phyloP scores from a whole-genome alignment of 2,888 invertebrate species.

The Axea sp. region DNA sequence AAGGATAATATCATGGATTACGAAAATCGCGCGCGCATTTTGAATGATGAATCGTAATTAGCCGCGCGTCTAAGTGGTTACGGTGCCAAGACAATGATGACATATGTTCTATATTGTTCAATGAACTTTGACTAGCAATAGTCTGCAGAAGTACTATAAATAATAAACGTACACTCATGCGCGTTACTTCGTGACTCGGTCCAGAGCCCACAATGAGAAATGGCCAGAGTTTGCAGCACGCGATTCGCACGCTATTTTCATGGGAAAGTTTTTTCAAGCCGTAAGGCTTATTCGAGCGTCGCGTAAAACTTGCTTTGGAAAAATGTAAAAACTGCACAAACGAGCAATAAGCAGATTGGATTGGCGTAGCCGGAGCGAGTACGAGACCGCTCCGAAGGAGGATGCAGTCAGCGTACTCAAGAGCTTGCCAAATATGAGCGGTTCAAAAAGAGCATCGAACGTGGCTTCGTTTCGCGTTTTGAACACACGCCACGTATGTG shows the following conservation, averaged over 20 bases:
- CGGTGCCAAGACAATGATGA: slow-evolving; percentile 52
- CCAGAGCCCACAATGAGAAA: slow-evolving; percentile 37
- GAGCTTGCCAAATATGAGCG: slow-evolving; percentile 69
- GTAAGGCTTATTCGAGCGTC: slow-evolving; percentile 38
- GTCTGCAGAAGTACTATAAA: slow-evolving; percentile 51
- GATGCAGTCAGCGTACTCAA: slow-evolving; percentile 29
- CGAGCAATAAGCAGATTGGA: slow-evolving; percentile 74
- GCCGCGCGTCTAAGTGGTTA: slow-evolving; percentile 15
- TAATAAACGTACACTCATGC: slow-evolving; percentile 49
- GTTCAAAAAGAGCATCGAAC: slow-evolving; percentile 64
- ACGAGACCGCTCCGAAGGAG: slow-evolving; percentile 21
- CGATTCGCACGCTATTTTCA: slow-evolving; percentile 56
- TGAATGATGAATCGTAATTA: slow-evolving; percentile 44
- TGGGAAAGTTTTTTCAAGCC: slow-evolving; percentile 51
- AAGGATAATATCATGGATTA: slow-evolving; percentile 26
- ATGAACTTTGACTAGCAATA: slow-evolving; percentile 49
- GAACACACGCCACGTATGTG: slow-evolving; percentile 27
- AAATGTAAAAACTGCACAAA: slow-evolving; percentile 65
- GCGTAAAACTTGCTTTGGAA: slow-evolving; percentile 19
- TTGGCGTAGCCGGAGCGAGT: slow-evolving; percentile 64
- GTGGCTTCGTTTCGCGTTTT: slow-evolving; percentile 27
- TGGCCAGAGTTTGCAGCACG: slow-evolving; percentile 31
- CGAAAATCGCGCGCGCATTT: slow-evolving; percentile 10
- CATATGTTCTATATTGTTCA: slow-evolving; percentile 53
- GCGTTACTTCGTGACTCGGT: slow-evolving; percentile 55